A percentile compares a stretch with the other conserved stretches of the same genome.
Evolutionary conservation across 2,888 invertebrate genomes (phyloP).

Genomic region (Meandrusa payeni): DNA sequence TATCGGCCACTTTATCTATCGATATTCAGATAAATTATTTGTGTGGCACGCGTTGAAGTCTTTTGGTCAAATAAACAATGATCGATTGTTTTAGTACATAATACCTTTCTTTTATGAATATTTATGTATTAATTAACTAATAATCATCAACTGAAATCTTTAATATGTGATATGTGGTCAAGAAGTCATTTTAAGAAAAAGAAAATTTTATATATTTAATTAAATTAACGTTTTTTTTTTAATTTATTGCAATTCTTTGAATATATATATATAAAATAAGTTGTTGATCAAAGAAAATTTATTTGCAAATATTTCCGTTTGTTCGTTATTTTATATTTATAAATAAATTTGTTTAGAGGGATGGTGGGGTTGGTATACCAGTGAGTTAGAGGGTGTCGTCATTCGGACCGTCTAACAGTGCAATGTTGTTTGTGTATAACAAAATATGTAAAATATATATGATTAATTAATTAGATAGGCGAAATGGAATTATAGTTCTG

Average conservation of each 20-base stretch:
- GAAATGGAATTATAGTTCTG: constrained; percentile 71
- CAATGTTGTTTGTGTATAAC: constrained; percentile 71
- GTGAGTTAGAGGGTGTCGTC: constrained; percentile 43
- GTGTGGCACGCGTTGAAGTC: constrained; percentile 67
- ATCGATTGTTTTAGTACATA: neutral
- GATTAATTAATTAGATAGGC: constrained; percentile 65
- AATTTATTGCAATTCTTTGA: no score
- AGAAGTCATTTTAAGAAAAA: no score
- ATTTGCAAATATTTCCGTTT: no score
- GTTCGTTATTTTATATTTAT: neutral
- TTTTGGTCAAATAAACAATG: constrained; percentile 46
- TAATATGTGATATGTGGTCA: no score
- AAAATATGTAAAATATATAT: constrained; percentile 65
- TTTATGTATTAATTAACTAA: no score
- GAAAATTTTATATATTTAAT: no score
- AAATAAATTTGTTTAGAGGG: neutral
- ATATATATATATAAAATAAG: no score
- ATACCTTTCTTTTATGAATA: no score
- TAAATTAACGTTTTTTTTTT: no score
- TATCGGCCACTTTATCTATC: constrained; percentile 56
- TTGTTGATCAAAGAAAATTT: no score
- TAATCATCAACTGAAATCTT: no score
- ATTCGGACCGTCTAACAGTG: constrained; percentile 68
- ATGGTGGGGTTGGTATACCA: constrained; percentile 51
- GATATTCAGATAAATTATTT: constrained; percentile 55